Percentiles rank a stretch among this genome's conserved stretches.
These are phyloP conservation scores for Phengaris arion DNA, from an alignment of 2,888 invertebrate species.

Conservation along the genomic window DNA sequence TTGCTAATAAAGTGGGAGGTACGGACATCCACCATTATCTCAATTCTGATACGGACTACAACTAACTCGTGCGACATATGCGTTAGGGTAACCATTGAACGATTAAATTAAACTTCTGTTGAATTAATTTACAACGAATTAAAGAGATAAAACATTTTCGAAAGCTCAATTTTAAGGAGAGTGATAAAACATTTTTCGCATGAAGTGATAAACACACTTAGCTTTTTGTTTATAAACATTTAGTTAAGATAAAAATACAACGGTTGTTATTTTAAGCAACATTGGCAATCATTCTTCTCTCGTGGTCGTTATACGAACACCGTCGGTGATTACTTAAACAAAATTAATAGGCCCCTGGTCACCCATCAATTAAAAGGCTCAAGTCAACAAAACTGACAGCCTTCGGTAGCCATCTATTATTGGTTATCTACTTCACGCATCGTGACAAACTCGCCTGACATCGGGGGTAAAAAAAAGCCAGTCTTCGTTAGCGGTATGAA, in stretches of 20 bases:
- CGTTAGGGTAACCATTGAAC: constrained; percentile 45
- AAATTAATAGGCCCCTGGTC: constrained; percentile 24
- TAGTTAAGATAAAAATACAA: not conserved
- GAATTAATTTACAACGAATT: constrained; percentile 15
- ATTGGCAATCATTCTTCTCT: constrained; percentile 1
- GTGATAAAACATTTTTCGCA: not conserved
- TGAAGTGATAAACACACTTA: not conserved
- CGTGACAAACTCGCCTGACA: constrained; percentile 54
- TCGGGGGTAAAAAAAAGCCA: constrained; percentile 59
- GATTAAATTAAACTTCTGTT: constrained; percentile 35
- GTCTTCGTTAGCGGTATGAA: constrained; percentile 74
- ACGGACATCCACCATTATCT: constrained; percentile 75
- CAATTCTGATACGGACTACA: constrained; percentile 76
- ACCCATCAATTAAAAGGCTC: constrained; percentile 27
- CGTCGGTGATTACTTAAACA: constrained; percentile 18
- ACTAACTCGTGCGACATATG: constrained; percentile 71
- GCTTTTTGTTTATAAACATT: not conserved
- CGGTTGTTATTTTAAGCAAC: constrained; percentile 7
- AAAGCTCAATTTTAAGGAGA: not conserved
- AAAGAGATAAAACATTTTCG: not conserved
- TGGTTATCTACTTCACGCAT: constrained; percentile 60
- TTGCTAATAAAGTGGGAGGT: constrained; percentile 67
- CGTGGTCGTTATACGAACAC: not conserved
- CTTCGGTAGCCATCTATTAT: constrained; percentile 72
- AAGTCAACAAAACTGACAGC: constrained; percentile 57